phyloP scores from a whole-genome alignment of 1,140 invertebrate genomes.

The Pantala flavescens region DNA sequence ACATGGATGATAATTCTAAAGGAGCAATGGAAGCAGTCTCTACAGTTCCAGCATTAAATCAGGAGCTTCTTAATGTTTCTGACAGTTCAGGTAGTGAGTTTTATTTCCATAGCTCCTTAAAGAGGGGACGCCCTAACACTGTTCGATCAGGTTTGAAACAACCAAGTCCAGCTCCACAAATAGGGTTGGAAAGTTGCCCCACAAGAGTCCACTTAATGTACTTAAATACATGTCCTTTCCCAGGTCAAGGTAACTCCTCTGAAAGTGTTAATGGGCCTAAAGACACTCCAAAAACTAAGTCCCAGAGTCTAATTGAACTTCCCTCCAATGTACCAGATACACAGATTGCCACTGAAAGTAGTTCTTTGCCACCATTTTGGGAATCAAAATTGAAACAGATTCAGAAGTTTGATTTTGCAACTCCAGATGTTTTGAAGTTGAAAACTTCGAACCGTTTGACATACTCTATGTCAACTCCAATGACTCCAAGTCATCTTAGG shows the following conservation, averaged over 20 bases:
- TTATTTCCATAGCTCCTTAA: constrained; percentile 19
- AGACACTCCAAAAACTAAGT: no score
- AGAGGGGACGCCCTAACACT: constrained; percentile 30
- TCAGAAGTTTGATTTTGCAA: background rate
- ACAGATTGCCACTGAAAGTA: background rate
- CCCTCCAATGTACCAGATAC: background rate
- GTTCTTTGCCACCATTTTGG: background rate
- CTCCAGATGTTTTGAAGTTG: background rate
- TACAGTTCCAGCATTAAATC: background rate
- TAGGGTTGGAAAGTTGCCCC: background rate
- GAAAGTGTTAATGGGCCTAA: background rate
- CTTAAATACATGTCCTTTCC: background rate
- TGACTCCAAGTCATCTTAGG: constrained; percentile 17
- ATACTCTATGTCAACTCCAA: background rate
- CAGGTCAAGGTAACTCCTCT: background rate
- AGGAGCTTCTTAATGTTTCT: background rate
- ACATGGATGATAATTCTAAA: background rate
- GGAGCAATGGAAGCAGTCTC: background rate
- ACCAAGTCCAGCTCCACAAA: constrained; percentile 21
- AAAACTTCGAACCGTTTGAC: background rate
- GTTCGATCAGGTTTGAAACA: constrained; percentile 27
- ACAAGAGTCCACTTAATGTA: background rate
- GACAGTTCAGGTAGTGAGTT: background rate
- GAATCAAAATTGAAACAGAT: background rate
- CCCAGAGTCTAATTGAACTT: no score